Conservation (phyloP, 2,113 vertebrate species). For the Xiphophorus maculatus region DNA sequence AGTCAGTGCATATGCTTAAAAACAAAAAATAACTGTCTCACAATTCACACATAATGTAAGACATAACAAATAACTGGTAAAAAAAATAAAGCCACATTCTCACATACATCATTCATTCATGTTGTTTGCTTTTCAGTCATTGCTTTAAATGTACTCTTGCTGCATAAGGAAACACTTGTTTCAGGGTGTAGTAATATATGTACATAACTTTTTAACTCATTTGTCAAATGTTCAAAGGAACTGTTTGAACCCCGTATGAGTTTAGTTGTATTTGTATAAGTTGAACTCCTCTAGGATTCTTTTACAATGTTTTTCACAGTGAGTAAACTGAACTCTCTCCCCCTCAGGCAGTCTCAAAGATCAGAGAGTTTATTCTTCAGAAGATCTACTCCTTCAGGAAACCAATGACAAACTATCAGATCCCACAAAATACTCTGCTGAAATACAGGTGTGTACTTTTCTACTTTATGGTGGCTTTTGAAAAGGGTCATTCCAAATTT, state of each 20-base stretch:
- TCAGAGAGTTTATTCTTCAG: conserved; percentile 92
- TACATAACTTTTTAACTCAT: too few relatives aligned
- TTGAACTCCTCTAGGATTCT: neutral
- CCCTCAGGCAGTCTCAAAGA: conserved; percentile 89
- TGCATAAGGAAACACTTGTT: neutral
- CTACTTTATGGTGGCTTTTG: neutral
- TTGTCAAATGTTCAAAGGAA: too few relatives aligned
- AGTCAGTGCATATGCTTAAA: too few relatives aligned
- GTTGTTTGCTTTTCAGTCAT: neutral
- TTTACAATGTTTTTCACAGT: too few relatives aligned
- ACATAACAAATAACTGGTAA: too few relatives aligned
- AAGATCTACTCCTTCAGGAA: conserved; percentile 95
- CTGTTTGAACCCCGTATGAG: too few relatives aligned
- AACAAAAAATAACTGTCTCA: too few relatives aligned
- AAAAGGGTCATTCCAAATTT: neutral
- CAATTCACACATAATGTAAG: too few relatives aligned
- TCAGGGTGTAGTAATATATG: neutral
- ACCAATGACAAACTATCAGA: conserved; percentile 97
- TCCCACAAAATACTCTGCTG: conserved; percentile 91
- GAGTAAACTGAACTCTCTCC: too few relatives aligned
- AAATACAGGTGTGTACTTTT: conserved; percentile 84
- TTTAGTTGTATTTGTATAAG: too few relatives aligned
- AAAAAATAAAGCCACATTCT: too few relatives aligned
- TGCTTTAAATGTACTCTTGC: neutral
- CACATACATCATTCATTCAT: too few relatives aligned